A percentile compares a stretch with the other conserved stretches of the same genome.
Conservation (phyloP, 2,113 vertebrate species). For the Podarcis raffonei region DNA sequence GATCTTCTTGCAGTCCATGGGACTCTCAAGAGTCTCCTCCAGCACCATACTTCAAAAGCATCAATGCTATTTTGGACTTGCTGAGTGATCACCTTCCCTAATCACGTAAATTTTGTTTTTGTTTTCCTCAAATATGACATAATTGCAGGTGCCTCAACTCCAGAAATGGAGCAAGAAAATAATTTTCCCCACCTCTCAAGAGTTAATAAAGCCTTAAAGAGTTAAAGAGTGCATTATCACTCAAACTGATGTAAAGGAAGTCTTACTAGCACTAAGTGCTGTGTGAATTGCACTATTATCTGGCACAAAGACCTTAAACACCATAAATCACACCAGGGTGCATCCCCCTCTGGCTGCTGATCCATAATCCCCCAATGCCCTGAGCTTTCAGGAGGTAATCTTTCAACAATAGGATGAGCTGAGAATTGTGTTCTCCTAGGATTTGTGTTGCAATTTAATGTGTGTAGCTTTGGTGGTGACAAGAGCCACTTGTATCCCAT, state of each 20-base stretch:
- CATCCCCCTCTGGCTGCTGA: constrained; percentile 30
- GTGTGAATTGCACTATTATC: constrained; percentile 49
- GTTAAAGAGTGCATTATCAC: background rate
- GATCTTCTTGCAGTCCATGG: no score
- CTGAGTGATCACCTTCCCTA: background rate
- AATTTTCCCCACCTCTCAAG: background rate
- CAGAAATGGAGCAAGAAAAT: background rate
- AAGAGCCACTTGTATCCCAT: constrained; percentile 21
- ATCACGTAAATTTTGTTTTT: background rate
- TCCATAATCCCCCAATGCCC: constrained; percentile 36
- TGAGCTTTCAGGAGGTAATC: constrained; percentile 33
- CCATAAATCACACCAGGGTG: constrained; percentile 13
- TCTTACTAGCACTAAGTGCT: constrained; percentile 37
- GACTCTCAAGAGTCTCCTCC: no score
- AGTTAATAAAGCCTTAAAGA: background rate
- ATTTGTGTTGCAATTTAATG: constrained; percentile 41
- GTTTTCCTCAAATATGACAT: background rate
- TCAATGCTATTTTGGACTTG: background rate
- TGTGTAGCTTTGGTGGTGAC: constrained; percentile 36
- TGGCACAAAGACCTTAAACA: constrained; percentile 54
- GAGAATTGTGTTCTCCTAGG: constrained; percentile 47
- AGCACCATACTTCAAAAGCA: no score
- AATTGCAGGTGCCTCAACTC: background rate
- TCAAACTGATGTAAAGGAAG: constrained; percentile 43
- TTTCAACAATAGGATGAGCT: constrained; percentile 61